phyloP scores from a whole-genome alignment of 2,888 invertebrate genomes.

The Arenicola marina region DNA sequence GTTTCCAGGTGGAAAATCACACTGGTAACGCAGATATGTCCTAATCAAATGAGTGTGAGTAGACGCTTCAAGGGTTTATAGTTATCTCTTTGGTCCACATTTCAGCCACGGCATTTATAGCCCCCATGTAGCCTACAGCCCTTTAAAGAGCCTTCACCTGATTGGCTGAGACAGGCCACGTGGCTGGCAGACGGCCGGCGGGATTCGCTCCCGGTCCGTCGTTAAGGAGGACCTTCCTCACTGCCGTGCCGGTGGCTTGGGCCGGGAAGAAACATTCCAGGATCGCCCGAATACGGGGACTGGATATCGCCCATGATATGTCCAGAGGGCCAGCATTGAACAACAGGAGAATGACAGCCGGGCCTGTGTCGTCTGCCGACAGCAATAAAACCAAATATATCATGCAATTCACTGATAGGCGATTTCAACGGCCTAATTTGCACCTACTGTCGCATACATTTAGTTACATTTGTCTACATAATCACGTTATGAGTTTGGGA shows the following conservation, averaged over 20 bases:
- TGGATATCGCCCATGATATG: constrained; percentile 43
- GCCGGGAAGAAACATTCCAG: constrained; percentile 53
- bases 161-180: constrained; percentile 35
- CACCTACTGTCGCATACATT: too few relatives aligned
- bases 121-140: too few relatives aligned
- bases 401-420: too few relatives aligned
- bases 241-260: constrained; percentile 49
- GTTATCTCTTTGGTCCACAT: too few relatives aligned
- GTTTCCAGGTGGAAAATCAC: not conserved
- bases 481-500: too few relatives aligned
- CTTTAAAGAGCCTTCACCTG: constrained; percentile 13
- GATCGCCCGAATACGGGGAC: constrained; percentile 37
- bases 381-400: too few relatives aligned
- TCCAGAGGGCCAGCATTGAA: constrained; percentile 53
- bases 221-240: constrained; percentile 39
- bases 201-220: constrained; percentile 38
- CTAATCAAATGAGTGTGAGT: too few relatives aligned
- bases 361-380: too few relatives aligned
- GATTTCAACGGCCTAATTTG: too few relatives aligned
- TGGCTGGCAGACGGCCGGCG: constrained; percentile 48
- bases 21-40: not conserved
- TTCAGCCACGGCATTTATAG: too few relatives aligned
- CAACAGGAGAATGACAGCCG: constrained; percentile 44
- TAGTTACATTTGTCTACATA: too few relatives aligned
- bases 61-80: too few relatives aligned